Evolutionary conservation across 2,113 vertebrate species (phyloP).

Genomic region (Coturnix japonica): DNA sequence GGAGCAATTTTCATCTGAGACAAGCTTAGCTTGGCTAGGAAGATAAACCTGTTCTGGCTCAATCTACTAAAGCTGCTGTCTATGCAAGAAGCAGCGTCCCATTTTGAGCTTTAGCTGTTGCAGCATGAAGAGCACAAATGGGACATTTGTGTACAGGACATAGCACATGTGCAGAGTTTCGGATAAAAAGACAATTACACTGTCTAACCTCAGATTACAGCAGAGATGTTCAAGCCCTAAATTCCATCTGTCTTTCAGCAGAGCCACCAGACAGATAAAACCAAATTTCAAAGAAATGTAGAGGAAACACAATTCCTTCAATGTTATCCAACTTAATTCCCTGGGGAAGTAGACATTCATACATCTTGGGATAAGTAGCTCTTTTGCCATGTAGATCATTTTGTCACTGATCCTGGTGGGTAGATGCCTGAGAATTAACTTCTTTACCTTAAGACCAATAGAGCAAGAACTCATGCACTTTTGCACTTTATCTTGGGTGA

Average conservation of each 20-base stretch:
- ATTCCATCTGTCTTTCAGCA: background rate
- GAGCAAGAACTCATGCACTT: background rate
- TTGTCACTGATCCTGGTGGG: background rate
- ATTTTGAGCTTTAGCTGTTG: background rate
- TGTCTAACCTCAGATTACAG: background rate
- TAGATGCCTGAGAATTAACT: background rate
- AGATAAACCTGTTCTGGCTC: background rate
- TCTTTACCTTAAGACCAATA: background rate
- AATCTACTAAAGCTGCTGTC: background rate
- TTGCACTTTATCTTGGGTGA: background rate
- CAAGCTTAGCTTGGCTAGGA: background rate
- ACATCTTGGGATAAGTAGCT: background rate
- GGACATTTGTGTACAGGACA: background rate
- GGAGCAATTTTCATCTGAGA: slow-evolving; percentile 16
- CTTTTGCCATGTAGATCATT: background rate
- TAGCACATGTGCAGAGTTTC: background rate
- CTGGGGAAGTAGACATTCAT: background rate
- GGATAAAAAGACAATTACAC: background rate
- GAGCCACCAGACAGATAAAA: background rate
- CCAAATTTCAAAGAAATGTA: background rate
- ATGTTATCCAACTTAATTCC: background rate
- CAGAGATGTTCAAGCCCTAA: background rate
- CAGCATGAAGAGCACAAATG: background rate
- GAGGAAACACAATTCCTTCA: background rate
- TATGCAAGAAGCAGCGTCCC: background rate